A percentile compares a stretch with the other conserved stretches of the same genome.
phyloP scores from a whole-genome alignment of 2,113 vertebrate species.

The Cyanocitta stelleri region DNA sequence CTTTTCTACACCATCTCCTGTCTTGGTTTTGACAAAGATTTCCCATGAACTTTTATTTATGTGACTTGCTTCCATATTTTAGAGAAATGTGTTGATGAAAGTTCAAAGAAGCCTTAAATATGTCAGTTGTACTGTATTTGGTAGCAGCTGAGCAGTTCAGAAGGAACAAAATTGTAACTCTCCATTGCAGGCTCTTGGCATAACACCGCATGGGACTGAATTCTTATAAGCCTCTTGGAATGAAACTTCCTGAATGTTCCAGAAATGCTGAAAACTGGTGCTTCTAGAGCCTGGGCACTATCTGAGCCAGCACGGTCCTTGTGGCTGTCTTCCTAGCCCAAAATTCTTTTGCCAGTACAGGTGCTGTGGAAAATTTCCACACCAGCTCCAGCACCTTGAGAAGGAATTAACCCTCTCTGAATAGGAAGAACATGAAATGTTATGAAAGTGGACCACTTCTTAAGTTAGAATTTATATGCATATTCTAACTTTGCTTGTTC shows the following conservation, averaged over 20 bases:
- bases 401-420: background rate
- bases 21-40: background rate
- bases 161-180: background rate
- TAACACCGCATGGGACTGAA: background rate
- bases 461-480: background rate
- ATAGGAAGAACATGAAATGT: background rate
- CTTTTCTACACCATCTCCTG: background rate
- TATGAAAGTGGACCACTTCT: background rate
- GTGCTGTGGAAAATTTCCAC: background rate
- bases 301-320: background rate
- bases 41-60: background rate
- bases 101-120: background rate
- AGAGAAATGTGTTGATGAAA: background rate
- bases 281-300: background rate
- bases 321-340: background rate
- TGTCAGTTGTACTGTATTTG: background rate
- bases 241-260: background rate
- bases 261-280: background rate
- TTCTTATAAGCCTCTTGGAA: background rate
- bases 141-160: background rate
- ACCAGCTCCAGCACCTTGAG: background rate
- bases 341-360: background rate
- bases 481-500: background rate
- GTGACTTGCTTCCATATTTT: background rate
- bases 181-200: background rate